Conservation (phyloP, 2,888 invertebrate species). For the Mythimna loreyi region DNA sequence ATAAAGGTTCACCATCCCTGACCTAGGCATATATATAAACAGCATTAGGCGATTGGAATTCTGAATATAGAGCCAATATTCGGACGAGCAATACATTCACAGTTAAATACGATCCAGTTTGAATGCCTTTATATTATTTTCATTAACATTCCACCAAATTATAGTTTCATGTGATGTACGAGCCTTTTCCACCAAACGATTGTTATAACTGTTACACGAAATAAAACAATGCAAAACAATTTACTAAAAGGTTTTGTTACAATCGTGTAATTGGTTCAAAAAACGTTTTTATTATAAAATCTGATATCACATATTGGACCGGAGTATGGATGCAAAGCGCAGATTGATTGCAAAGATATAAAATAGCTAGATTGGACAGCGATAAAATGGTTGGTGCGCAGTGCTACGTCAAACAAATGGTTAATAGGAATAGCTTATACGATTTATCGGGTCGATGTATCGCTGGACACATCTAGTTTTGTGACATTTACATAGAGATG, state of each 20-base stretch:
- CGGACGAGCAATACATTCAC: neutral
- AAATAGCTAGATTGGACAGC: constrained; percentile 48
- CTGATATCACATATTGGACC: constrained; percentile 49
- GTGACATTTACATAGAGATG: constrained; percentile 39
- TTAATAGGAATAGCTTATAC: constrained; percentile 36
- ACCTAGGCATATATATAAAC: constrained; percentile 18
- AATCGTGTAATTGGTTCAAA: constrained; percentile 50
- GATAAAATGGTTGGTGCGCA: constrained; percentile 38
- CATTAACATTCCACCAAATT: constrained; percentile 10
- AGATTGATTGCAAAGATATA: constrained; percentile 58
- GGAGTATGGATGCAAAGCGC: constrained; percentile 33
- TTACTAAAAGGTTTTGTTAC: constrained; percentile 37
- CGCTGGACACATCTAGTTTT: constrained; percentile 40
- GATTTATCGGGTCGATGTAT: constrained; percentile 28
- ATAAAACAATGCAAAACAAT: constrained; percentile 31
- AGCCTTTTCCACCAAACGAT: neutral
- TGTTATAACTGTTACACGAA: constrained; percentile 1
- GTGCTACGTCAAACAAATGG: constrained; percentile 30
- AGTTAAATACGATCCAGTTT: constrained; percentile 1
- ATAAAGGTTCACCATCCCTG: too few species aligned
- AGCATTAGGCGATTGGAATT: constrained; percentile 32
- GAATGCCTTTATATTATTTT: constrained; percentile 4
- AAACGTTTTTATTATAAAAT: constrained; percentile 54
- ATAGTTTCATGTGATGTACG: neutral
- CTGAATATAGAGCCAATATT: constrained; percentile 18